Evolutionary conservation across 2,888 invertebrate species (phyloP).

Genomic region (Ypsolopha sequella): DNA sequence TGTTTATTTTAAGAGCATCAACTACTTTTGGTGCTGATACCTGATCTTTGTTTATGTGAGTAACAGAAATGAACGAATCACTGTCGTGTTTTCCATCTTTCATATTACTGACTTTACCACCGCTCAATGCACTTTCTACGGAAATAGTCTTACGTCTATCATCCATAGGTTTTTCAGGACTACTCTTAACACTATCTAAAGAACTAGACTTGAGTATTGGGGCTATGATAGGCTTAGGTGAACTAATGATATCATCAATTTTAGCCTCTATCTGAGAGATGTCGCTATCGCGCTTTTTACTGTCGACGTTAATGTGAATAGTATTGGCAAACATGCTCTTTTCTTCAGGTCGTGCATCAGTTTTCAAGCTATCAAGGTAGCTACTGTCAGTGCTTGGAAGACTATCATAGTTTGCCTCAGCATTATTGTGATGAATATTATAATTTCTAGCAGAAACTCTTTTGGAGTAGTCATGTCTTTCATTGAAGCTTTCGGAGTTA

Average conservation of each 20-base stretch:
- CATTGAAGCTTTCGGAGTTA: slow-evolving; percentile 17
- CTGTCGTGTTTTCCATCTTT: slow-evolving; percentile 36
- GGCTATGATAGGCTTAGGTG: slow-evolving; percentile 60
- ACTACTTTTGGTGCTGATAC: slow-evolving; percentile 24
- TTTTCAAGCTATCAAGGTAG: slow-evolving; percentile 60
- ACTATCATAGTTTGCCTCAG: slow-evolving; percentile 55
- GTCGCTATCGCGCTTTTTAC: slow-evolving; percentile 55
- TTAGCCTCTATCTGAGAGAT: slow-evolving; percentile 68
- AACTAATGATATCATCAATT: slow-evolving; percentile 67
- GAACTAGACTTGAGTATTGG: slow-evolving; percentile 67
- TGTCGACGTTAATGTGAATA: slow-evolving; percentile 49
- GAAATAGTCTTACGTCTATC: slow-evolving; percentile 63
- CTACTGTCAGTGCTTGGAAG: slow-evolving; percentile 61
- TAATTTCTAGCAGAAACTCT: slow-evolving; percentile 56
- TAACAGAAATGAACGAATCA: slow-evolving; percentile 68
- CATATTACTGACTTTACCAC: slow-evolving; percentile 18
- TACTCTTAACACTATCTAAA: slow-evolving; percentile 71
- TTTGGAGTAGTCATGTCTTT: slow-evolving; percentile 49
- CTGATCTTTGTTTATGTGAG: slow-evolving; percentile 67
- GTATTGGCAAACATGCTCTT: slow-evolving; percentile 52
- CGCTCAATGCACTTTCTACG: slow-evolving; percentile 55
- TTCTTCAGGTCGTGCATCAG: slow-evolving; percentile 40
- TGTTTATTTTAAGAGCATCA: slow-evolving; percentile 36
- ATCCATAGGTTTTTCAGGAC: slow-evolving; percentile 57
- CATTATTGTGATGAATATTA: slow-evolving; percentile 34